These are phyloP conservation scores for Percopsis transmontana DNA, from an alignment of 2,113 vertebrate genomes.

Conservation along the genomic window DNA sequence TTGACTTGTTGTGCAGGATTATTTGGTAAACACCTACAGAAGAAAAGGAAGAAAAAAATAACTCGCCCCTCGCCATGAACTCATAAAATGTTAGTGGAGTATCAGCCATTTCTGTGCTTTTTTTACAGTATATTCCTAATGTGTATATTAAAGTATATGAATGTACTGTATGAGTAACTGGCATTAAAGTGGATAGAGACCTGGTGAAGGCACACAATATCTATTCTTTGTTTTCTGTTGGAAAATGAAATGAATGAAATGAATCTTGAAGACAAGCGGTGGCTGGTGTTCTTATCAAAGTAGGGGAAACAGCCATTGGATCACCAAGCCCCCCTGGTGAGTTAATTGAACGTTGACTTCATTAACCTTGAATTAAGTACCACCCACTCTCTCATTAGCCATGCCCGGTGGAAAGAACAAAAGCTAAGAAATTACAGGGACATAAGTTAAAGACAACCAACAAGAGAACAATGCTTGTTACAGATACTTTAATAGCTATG, in stretches of 20 bases:
- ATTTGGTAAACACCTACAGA: constrained; percentile 81
- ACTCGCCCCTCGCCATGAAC: constrained; percentile 75
- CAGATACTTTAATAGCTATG: constrained; percentile 29
- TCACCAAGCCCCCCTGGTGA: constrained; percentile 50
- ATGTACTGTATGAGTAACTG: constrained; percentile 54
- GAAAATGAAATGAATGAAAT: constrained; percentile 41
- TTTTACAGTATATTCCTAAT: constrained; percentile 39
- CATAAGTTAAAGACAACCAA: constrained; percentile 4
- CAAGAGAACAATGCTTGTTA: constrained; percentile 34
- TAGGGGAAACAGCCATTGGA: constrained; percentile 20
- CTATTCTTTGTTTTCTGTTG: constrained; percentile 8
- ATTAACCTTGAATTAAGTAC: constrained; percentile 64
- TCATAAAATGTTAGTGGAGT: constrained; percentile 58
- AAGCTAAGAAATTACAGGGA: constrained; percentile 23
- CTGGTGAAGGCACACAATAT: constrained; percentile 25
- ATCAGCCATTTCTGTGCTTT: constrained; percentile 45
- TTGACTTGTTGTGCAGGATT: constrained; percentile 82
- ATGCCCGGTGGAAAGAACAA: constrained; percentile 13
- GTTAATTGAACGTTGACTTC: constrained; percentile 63
- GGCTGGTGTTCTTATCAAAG: constrained; percentile 41
- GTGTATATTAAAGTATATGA: neutral
- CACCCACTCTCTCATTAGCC: constrained; percentile 19
- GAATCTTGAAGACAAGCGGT: constrained; percentile 32
- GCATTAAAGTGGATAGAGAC: constrained; percentile 60
- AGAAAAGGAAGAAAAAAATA: constrained; percentile 68